These are phyloP conservation scores for Percopsis transmontana DNA, from an alignment of 2,113 vertebrate genomes.

Conservation along the genomic window DNA sequence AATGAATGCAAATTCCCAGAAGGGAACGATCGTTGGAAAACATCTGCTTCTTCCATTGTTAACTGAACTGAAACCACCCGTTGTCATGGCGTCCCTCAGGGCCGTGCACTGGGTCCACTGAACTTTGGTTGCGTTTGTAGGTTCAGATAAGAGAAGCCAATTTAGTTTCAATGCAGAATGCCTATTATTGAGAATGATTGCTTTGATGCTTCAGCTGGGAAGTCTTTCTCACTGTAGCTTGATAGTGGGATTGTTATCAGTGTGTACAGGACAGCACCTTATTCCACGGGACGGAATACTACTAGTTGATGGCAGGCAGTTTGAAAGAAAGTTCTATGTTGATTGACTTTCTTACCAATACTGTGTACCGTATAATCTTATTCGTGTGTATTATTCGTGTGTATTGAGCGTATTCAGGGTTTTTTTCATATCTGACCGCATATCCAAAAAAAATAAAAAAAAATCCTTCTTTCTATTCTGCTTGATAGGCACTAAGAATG, in stretches of 20 bases:
- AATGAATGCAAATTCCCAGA: slow-evolving; percentile 37
- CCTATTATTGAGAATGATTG: slow-evolving; percentile 24
- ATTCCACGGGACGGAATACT: not conserved
- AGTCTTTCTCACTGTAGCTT: slow-evolving; percentile 14
- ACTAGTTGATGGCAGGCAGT: not conserved
- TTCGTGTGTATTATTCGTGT: no score
- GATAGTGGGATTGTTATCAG: slow-evolving; percentile 12
- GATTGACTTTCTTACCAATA: not conserved
- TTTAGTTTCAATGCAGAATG: slow-evolving; percentile 30
- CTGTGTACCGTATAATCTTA: not conserved
- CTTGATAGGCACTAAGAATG: no score
- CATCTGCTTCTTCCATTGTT: slow-evolving; percentile 24
- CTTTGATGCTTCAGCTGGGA: slow-evolving; percentile 16
- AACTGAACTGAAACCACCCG: slow-evolving; percentile 13
- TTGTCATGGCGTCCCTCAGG: slow-evolving; percentile 27
- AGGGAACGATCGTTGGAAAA: slow-evolving; percentile 11
- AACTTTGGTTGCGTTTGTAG: slow-evolving; percentile 44
- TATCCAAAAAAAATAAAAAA: no score
- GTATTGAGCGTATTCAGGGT: no score
- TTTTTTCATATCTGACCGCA: no score
- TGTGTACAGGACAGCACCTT: not conserved
- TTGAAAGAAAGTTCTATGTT: not conserved
- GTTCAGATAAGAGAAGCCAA: slow-evolving; percentile 43
- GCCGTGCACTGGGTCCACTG: slow-evolving; percentile 20
- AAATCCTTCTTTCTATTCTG: no score